A percentile compares a stretch with the other conserved stretches of the same genome.
These are phyloP conservation scores for Hylyphantes graminicola DNA, from an alignment of 1,140 invertebrate species.

Conservation along the genomic window DNA sequence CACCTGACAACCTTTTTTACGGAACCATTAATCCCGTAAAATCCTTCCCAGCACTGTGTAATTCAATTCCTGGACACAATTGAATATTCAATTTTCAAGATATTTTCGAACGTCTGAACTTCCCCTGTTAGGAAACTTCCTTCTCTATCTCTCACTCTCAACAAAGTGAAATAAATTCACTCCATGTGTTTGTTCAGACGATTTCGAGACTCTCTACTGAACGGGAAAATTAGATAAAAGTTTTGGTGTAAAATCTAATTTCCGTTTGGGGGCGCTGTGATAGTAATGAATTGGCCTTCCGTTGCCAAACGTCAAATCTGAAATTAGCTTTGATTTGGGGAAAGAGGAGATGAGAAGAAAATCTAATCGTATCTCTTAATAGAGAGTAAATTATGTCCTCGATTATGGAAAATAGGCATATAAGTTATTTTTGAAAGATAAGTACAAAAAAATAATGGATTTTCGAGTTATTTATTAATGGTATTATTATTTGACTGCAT, in stretches of 20 bases:
- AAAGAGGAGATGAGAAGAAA: not conserved
- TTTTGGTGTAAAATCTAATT: conserved; percentile 6
- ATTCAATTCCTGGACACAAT: conserved; percentile 11
- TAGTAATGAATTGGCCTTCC: conserved; percentile 6
- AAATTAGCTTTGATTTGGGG: not conserved
- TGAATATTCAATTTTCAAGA: conserved; percentile 5
- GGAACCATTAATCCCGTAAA: not conserved
- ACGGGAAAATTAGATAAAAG: not conserved
- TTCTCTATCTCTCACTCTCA: not conserved
- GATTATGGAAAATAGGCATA: not conserved
- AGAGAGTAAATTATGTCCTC: not conserved
- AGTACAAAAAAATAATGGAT: too few species aligned
- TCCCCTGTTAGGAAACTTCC: not conserved
- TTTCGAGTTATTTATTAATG: too few species aligned
- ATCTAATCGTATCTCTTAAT: conserved; percentile 2
- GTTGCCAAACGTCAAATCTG: conserved; percentile 15
- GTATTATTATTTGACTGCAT: too few species aligned
- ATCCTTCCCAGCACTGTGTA: not conserved
- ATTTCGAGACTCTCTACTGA: too few species aligned
- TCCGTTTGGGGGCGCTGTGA: not conserved
- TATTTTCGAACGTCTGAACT: not conserved
- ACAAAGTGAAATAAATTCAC: conserved; percentile 2
- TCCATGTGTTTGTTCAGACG: not conserved
- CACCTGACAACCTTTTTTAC: not conserved
- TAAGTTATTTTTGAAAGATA: not conserved